Conservation (phyloP, 2,888 invertebrate genomes). For the Dynastes hyllus region DNA sequence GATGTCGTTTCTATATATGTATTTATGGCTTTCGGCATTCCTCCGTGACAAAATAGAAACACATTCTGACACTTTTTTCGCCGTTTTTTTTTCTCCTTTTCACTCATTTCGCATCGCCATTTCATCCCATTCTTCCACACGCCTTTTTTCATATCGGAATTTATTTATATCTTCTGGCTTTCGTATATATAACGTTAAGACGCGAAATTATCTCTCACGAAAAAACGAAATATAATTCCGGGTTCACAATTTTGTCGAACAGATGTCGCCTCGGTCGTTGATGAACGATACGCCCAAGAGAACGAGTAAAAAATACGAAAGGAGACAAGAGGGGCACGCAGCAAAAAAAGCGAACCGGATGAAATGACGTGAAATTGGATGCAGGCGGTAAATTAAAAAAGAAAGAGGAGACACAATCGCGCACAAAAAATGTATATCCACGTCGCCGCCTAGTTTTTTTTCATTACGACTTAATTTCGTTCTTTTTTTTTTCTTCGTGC, state of each 20-base stretch:
- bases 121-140: background rate
- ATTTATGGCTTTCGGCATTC: constrained; percentile 38
- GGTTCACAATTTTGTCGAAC: constrained; percentile 39
- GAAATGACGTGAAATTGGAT: constrained; percentile 42
- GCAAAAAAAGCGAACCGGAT: constrained; percentile 25
- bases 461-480: constrained; percentile 5
- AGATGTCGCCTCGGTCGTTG: constrained; percentile 33
- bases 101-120: background rate
- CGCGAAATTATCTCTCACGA: constrained; percentile 34
- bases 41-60: constrained; percentile 32
- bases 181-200: background rate
- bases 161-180: constrained; percentile 23
- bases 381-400: constrained; percentile 35
- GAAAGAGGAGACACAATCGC: constrained; percentile 17
- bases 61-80: constrained; percentile 27
- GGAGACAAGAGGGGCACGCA: constrained; percentile 6
- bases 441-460: constrained; percentile 32
- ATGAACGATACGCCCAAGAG: constrained; percentile 11
- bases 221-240: constrained; percentile 33
- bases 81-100: constrained; percentile 4
- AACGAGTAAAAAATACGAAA: constrained; percentile 9
- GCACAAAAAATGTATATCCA: constrained; percentile 11
- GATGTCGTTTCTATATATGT: constrained; percentile 17
- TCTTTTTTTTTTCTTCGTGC: constrained; percentile 6
- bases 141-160: background rate